These are phyloP conservation scores for Eucriotettix oculatus DNA, from an alignment of 2,888 invertebrate species.

Conservation along the genomic window DNA sequence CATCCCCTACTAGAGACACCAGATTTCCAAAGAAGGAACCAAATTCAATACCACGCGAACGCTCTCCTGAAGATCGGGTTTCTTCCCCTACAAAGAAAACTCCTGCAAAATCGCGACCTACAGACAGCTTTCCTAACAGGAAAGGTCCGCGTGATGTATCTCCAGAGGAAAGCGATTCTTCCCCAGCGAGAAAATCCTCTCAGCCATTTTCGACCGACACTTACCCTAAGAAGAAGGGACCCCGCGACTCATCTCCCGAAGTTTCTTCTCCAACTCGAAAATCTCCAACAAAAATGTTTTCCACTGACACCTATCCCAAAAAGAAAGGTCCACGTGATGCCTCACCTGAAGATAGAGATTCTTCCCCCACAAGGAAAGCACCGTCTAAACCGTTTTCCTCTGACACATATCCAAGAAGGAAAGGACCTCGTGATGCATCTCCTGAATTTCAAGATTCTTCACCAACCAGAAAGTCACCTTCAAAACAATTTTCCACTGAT, in stretches of 20 bases:
- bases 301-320: conserved; percentile 3
- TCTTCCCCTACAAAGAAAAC: background rate
- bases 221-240: background rate
- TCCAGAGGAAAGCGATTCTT: background rate
- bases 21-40: background rate
- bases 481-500: background rate
- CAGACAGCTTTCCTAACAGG: conserved; percentile 2
- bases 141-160: background rate
- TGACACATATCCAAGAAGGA: conserved; percentile 1
- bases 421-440: background rate
- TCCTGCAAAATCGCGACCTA: background rate
- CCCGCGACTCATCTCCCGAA: background rate
- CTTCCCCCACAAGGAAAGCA: background rate
- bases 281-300: background rate
- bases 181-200: conserved; percentile 11
- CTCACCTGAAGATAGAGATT: background rate
- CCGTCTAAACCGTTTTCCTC: background rate
- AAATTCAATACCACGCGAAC: background rate
- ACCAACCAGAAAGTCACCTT: background rate
- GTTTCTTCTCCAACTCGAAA: background rate
- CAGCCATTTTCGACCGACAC: conserved; percentile 6
- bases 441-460: background rate
- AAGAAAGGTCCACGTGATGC: background rate
- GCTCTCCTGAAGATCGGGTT: background rate
- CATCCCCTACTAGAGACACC: too few species aligned